Evolutionary conservation across 30 jellyfish, hydroid and myxozoan species (phyloP), one percentile per base, ranked within the genome.

Genomic region (Sanderia malayensis): DNA sequence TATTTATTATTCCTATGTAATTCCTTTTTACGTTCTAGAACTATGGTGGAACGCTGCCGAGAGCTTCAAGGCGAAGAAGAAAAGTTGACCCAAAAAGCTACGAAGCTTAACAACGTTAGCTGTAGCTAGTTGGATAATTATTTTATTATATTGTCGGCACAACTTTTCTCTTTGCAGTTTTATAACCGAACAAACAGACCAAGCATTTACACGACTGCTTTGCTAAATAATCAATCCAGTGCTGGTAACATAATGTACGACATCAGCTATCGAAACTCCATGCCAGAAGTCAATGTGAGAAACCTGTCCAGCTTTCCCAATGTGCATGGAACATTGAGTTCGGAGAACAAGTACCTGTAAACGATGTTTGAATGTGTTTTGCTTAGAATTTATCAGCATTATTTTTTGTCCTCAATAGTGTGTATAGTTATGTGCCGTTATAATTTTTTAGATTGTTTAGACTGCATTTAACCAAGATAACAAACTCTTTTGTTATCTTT

Each of bases 1-100:
- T n/a, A n/a, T n/a, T n/a, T n/a, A n/a, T n/a, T n/a, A n/a, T n/a
- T n/a, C n/a, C n/a, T n/a, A n/a, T n/a, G n/a, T n/a, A n/a, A n/a
- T n/a, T n/a, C n/a, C 27, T 49, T 24, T 58, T 55, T 11, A 13
- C 22, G 11, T 62, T 29, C 17, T 44, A 73, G 84, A 69, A 22
- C 26, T 58, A 61, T 21, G 87, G 80, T 63, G 87, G 87, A 26
- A 76, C 87, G 1, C 61, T 76, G 25, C 87, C 87, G 24, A 45
- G 87, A 62, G 61, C 78, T 4, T 41, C 79, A n/a, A 75, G 80
- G 24, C 61, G 87, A n/a, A 46, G 87, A 24, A 58, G 72, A 46
- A 76, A 63, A 30, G 32, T 76, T 15, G 77, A 74, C 20, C 27
- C 11, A 9, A 41, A 46, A 63, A 76, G 87, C 73, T 19, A 76